Base-by-base conservation (phyloP, 2,113 vertebrate species). In the Sarotherodon lohbergeri region DNA sequence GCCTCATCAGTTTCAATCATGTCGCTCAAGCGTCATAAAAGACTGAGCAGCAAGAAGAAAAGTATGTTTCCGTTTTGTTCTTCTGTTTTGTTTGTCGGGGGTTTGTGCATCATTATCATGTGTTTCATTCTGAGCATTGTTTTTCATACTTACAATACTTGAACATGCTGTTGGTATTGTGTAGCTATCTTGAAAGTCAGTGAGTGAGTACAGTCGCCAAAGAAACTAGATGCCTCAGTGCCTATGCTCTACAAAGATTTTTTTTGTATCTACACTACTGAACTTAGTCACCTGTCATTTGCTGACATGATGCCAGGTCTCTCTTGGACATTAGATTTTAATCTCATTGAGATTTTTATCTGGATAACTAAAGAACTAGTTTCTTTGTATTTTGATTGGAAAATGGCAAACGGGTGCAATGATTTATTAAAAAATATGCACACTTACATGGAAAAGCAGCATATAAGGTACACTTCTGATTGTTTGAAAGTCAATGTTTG, bases 41-140 rank as follows among this genome's bases (percentile, higher is more conserved):
- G 79, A 84, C 66, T 73, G 76, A 95, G 90, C 90, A 94, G 88
- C 92, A 95, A 92, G 87, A 95, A 88, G 57, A 95, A 93, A 93
- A 92, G 93, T 95, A 94, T 9, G 92, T 90, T 78, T 43, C 6
- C 29, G 80, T 79, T 32, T 39, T 71, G 82, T 84, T 56, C 3
- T 79, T 39, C 6, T 43, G 1, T 56, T 83, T 85, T 56, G 1
- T 55, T 86, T 68, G 80, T 68, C 36, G 24, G 12, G 22, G 11
- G n/a, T 87, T 59, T 78, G 71, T 29, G 43, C 9, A 78, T 78
- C 71, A 50, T 68, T 68, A 39, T 50, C 43, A 32, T 19, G 43
- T 1, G 1, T 50, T 78, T 78, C 16, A 12, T 78, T 78, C 27
- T 50, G 43, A 78, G 50, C 71, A 78, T 78, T 50, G 43, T 78